phyloP scores from a whole-genome alignment of 2,113 vertebrate genomes.

The Rafetus swinhoei region DNA sequence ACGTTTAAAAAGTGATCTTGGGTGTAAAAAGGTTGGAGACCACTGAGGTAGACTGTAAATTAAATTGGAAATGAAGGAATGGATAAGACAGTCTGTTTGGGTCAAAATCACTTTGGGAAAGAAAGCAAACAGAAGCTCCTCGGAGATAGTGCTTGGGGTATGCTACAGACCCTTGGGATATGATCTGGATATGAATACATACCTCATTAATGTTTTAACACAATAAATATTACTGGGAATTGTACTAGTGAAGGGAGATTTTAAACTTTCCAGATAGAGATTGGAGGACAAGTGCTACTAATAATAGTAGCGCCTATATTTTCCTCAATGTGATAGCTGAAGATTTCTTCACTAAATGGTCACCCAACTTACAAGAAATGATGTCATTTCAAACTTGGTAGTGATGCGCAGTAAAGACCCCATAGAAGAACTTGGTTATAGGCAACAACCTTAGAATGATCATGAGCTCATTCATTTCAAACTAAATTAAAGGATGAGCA shows the following conservation, averaged over 20 bases:
- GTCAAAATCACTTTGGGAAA: not conserved
- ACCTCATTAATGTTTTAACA: not conserved
- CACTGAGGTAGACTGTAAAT: not conserved
- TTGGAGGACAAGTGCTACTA: not conserved
- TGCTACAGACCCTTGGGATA: not conserved
- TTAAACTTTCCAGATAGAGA: not conserved
- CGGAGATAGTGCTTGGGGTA: not conserved
- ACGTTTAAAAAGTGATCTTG: too few species aligned
- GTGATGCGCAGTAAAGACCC: too few species aligned
- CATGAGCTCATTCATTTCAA: not conserved
- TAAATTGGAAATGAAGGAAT: not conserved
- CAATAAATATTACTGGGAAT: not conserved
- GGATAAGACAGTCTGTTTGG: not conserved
- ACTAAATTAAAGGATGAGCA: not conserved
- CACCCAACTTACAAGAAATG: not conserved
- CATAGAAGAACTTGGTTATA: not conserved
- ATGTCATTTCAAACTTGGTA: not conserved
- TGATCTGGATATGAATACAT: not conserved
- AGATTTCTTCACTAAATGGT: not conserved
- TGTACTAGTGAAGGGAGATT: not conserved
- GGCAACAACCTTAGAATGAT: not conserved
- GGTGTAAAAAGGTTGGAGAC: too few species aligned
- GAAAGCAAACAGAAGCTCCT: not conserved
- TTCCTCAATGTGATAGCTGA: not conserved
- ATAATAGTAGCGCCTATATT: not conserved